A percentile compares a stretch with the other conserved stretches of the same genome.
Conservation (phyloP, 2,113 vertebrate genomes). For the Petromus typicus region DNA sequence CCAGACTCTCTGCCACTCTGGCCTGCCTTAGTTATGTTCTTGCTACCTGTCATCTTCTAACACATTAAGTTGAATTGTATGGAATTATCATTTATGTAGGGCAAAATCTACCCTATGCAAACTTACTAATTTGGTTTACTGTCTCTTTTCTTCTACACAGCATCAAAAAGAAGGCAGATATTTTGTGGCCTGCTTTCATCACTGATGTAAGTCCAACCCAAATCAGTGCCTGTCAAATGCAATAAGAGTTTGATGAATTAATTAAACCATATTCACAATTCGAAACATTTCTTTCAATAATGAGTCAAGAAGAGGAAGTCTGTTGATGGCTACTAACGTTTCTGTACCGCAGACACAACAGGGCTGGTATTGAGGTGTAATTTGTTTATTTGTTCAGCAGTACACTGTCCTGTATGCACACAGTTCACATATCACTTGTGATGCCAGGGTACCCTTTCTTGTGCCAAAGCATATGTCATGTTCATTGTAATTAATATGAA, state of each 20-base stretch:
- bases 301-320: background rate
- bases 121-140: constrained; percentile 33
- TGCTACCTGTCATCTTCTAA: background rate
- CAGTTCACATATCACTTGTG: background rate
- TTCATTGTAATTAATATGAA: background rate
- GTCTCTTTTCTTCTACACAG: background rate
- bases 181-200: constrained; percentile 38
- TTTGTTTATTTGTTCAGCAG: background rate
- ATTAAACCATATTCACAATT: background rate
- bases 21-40: background rate
- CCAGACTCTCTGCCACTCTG: background rate
- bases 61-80: background rate
- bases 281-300: background rate
- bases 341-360: background rate
- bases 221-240: background rate
- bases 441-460: background rate
- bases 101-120: background rate
- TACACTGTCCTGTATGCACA: background rate
- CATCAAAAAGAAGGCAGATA: background rate
- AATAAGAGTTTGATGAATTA: constrained; percentile 41
- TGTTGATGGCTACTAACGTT: background rate
- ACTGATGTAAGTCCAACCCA: background rate
- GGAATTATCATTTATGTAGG: background rate
- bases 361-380: background rate
- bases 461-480: background rate